These are phyloP conservation scores for Brotula barbata DNA, from an alignment of 2,797 vertebrate genomes.

Conservation along the genomic window DNA sequence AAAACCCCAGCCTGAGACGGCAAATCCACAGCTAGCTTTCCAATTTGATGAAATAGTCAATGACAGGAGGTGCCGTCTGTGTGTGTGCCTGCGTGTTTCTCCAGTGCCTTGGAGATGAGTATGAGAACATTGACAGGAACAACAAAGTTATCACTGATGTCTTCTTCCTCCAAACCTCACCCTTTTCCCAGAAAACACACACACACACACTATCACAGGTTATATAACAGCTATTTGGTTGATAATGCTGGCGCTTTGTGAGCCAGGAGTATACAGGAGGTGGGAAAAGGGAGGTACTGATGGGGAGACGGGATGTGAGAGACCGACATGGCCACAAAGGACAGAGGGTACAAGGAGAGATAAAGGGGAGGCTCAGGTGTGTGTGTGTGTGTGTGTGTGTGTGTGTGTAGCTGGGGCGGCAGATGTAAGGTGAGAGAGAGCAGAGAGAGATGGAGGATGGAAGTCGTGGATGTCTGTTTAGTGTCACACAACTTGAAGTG, in stretches of 20 bases:
- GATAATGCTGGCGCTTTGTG: constrained; percentile 33
- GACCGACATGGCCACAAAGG: constrained; percentile 8
- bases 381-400: constrained; percentile 13
- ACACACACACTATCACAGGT: constrained; percentile 39
- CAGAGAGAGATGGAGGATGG: constrained; percentile 22
- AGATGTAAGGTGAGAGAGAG: constrained; percentile 1
- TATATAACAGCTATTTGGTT: constrained; percentile 41
- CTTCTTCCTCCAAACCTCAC: constrained; percentile 56
- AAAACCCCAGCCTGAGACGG: constrained; percentile 35
- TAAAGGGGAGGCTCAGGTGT: constrained; percentile 26
- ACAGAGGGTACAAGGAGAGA: constrained; percentile 26
- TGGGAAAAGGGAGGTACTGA: constrained; percentile 34
- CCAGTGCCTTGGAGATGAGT: constrained; percentile 14
- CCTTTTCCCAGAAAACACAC: constrained; percentile 59
- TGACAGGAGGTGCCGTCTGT: constrained; percentile 18
- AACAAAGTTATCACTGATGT: constrained; percentile 65
- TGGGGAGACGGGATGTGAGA: constrained; percentile 22
- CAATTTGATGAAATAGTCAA: constrained; percentile 24
- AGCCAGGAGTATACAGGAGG: constrained; percentile 23
- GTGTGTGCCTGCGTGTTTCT: constrained; percentile 16
- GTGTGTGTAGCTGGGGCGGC: neutral
- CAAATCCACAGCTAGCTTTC: constrained; percentile 32
- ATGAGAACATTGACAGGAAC: constrained; percentile 53
- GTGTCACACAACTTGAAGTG: constrained; percentile 44
- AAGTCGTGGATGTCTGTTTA: constrained; percentile 63